Evolutionary conservation across 2,888 invertebrate species (phyloP), one percentile per base, ranked within the genome.

Genomic region (Beris morrisii): DNA sequence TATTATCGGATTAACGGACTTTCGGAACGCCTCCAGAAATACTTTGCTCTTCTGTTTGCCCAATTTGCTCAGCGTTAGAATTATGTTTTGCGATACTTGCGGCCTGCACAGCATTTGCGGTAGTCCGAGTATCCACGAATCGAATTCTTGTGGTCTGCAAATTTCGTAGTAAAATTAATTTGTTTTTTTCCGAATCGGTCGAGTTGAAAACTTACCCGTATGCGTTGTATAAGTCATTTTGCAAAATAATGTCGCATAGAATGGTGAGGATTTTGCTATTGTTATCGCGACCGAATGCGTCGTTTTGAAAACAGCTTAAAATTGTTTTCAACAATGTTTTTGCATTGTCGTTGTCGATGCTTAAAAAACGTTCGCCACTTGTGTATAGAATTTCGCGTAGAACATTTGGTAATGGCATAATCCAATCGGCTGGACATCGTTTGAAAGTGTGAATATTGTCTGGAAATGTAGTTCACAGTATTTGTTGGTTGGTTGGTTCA

Each of bases 41-140:
- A 78, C 75, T 13, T 65, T 68, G 73, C 85, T 86, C 69, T 82
- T 83, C 63, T 83, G 83, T 58, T 85, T 83, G 22, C 86, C 85
- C 74, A 88, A 83, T 69, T 83, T 82, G 13, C 85, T 83, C 69
- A 88, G 79, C 5, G 84, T 84, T 65, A 84, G 74, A n/a, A 88
- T 75, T 4, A 84, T 83, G 71, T 83, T 79, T 48, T 80, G 75
- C 46, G 82, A 82, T 6, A 88, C 79, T 48, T 81, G 74, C n/a
- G 82, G 78, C 67, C 85, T 75, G 7, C 80, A 78, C 56, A 89
- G 77, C 67, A 87, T 81, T 69, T 84, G 82, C 0, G 88, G 86
- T 69, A 88, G 75, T 66, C 82, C 82, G 66, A 77, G 76, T 0
- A 87, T 75, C 84, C 87, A 87, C 9, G 73, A 73, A 53, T 81